phyloP scores from a whole-genome alignment of 2,888 invertebrate genomes.

The Cryptosula pallasiana region DNA sequence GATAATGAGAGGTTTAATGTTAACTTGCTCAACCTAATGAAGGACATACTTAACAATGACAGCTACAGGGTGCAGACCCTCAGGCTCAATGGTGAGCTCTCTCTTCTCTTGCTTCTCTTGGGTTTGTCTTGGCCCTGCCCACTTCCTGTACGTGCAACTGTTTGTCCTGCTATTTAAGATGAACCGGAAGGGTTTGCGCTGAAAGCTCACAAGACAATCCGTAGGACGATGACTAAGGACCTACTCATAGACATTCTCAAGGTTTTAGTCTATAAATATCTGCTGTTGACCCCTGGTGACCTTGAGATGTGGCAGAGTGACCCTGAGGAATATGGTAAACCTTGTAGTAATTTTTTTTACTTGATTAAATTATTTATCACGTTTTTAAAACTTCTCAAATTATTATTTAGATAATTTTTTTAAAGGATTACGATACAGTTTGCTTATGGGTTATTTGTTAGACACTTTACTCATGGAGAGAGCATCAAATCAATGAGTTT shows the following conservation, averaged over 20 bases:
- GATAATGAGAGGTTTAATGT: conserved; percentile 80
- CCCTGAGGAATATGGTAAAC: conserved; percentile 67
- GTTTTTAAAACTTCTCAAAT: not conserved
- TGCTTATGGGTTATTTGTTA: no score
- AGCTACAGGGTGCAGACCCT: conserved; percentile 65
- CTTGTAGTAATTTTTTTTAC: no score
- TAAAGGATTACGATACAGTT: no score
- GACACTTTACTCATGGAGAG: no score
- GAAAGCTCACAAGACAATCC: conserved; percentile 67
- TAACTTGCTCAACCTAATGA: conserved; percentile 82
- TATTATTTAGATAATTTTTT: conserved; percentile 21
- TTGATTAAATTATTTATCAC: no score
- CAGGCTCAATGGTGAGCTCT: not conserved
- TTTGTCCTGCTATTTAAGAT: no score
- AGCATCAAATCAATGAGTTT: no score
- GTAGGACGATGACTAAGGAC: conserved; percentile 70
- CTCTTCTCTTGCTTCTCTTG: not conserved
- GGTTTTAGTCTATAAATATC: conserved; percentile 80
- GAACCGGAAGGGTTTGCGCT: conserved; percentile 54
- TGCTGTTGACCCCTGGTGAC: conserved; percentile 76
- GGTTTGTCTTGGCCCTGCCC: conserved; percentile 29
- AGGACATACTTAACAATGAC: conserved; percentile 71
- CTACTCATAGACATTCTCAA: conserved; percentile 76
- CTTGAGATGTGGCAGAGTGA: conserved; percentile 81
- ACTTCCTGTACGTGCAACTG: no score